Evolutionary conservation across 2,888 invertebrate species (phyloP).

Genomic region (Rosalia funebris): DNA sequence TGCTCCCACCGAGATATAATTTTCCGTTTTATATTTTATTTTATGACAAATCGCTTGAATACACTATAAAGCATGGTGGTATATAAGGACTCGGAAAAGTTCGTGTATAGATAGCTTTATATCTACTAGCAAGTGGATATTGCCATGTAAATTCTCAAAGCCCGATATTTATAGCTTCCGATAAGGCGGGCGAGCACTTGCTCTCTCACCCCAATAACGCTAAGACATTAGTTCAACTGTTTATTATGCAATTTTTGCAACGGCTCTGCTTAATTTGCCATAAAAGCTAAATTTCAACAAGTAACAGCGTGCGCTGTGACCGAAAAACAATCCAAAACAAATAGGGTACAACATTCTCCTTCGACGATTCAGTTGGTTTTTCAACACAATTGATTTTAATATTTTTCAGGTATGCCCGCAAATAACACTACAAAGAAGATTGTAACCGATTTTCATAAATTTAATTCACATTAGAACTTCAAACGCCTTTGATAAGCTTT

Average conservation of each 20-base stretch:
- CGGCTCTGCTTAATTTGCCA: background rate
- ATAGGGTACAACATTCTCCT: too few species aligned
- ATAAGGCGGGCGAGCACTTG: constrained; percentile 51
- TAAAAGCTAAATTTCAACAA: too few species aligned
- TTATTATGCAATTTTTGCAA: background rate
- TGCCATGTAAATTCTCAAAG: constrained; percentile 57
- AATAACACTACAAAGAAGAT: too few species aligned
- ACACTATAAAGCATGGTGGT: constrained; percentile 36
- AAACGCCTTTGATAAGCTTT: too few species aligned
- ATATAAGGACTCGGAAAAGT: constrained; percentile 48
- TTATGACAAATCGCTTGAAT: constrained; percentile 43
- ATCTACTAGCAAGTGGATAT: constrained; percentile 57
- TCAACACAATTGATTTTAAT: too few species aligned
- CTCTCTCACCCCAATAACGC: constrained; percentile 47
- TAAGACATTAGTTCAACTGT: constrained; percentile 43
- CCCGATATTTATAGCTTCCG: constrained; percentile 53
- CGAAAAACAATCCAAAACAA: too few species aligned
- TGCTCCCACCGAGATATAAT: constrained; percentile 6
- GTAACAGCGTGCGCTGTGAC: too few species aligned
- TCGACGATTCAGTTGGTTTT: too few species aligned
- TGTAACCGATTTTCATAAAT: too few species aligned
- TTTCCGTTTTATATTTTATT: constrained; percentile 24
- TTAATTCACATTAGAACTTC: too few species aligned
- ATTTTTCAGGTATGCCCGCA: too few species aligned
- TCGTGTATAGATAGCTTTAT: constrained; percentile 53